phyloP scores from a whole-genome alignment of 2,888 invertebrate species.

The Aleiodes testaceus region DNA sequence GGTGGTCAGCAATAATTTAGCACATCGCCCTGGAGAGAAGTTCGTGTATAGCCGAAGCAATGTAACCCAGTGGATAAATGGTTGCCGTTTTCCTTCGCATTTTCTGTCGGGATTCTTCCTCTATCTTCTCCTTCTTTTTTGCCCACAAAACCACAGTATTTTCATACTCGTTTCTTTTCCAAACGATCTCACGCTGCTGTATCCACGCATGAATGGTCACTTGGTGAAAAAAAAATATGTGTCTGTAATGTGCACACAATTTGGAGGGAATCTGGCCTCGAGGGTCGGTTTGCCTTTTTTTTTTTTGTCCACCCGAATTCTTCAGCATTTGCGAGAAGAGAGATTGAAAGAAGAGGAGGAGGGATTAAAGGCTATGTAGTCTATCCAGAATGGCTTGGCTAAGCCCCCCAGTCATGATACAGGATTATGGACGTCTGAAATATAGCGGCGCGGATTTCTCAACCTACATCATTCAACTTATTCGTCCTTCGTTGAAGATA shows the following conservation, averaged over 20 bases:
- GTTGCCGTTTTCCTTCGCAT: conserved; percentile 18
- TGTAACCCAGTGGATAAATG: conserved; percentile 32
- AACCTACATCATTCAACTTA: not conserved
- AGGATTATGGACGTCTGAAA: conserved; percentile 67
- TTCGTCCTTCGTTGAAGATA: not conserved
- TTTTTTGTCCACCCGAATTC: not conserved
- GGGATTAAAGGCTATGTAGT: conserved; percentile 7
- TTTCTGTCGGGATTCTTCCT: conserved; percentile 14
- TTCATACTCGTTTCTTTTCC: not conserved
- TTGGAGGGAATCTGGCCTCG: not conserved
- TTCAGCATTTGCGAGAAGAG: not conserved
- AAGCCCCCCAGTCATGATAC: conserved; percentile 66
- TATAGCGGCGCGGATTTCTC: conserved; percentile 53
- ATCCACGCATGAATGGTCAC: conserved; percentile 17
- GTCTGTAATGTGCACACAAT: not conserved
- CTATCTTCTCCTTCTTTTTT: conserved; percentile 34
- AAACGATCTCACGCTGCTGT: conserved; percentile 25
- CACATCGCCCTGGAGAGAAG: conserved; percentile 23
- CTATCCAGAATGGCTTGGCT: conserved; percentile 56
- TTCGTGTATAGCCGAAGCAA: conserved; percentile 23
- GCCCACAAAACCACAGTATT: conserved; percentile 19
- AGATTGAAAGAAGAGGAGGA: conserved; percentile 15
- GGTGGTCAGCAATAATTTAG: conserved; percentile 50
- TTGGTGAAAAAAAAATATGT: not conserved
- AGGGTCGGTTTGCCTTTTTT: conserved; percentile 2